phyloP scores from a whole-genome alignment of 2,888 invertebrate species.

The Conchocele bisecta region DNA sequence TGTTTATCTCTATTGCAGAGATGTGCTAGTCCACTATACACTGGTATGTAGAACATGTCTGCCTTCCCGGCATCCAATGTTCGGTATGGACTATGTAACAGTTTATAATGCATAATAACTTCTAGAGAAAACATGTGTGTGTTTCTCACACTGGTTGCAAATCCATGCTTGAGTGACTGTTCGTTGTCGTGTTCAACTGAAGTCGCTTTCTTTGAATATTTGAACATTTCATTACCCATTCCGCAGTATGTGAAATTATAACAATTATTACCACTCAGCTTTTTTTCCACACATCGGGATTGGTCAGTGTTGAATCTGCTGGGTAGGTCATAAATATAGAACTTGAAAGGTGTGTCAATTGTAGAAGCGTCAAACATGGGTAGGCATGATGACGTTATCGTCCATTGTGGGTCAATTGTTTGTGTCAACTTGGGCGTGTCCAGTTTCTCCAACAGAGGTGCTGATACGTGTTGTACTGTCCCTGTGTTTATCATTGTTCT shows the following conservation, averaged over 20 bases:
- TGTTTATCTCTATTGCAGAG: slow-evolving; percentile 33
- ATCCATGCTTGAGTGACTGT: no score
- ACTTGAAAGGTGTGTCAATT: slow-evolving; percentile 31
- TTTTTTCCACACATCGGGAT: slow-evolving; percentile 29
- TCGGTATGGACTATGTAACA: slow-evolving; percentile 63
- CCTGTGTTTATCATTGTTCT: no score
- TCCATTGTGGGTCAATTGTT: no score
- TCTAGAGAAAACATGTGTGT: slow-evolving; percentile 69
- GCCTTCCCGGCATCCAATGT: slow-evolving; percentile 60
- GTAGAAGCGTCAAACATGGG: neutral
- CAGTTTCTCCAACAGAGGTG: no score
- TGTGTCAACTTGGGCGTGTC: no score
- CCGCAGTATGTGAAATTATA: slow-evolving; percentile 44
- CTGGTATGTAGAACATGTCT: slow-evolving; percentile 69
- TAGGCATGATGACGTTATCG: neutral
- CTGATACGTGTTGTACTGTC: no score
- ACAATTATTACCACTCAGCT: slow-evolving; percentile 29
- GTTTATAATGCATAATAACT: slow-evolving; percentile 65
- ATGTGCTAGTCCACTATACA: slow-evolving; percentile 61
- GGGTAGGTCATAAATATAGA: slow-evolving; percentile 59
- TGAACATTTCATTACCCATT: slow-evolving; percentile 42
- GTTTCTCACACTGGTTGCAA: slow-evolving; percentile 53
- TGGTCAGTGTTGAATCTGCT: slow-evolving; percentile 48
- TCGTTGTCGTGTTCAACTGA: no score
- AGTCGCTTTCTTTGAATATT: no score